Evolutionary conservation across 1,140 invertebrate species (phyloP), one percentile per base, ranked within the genome.

Genomic region (Whitmania pigra): DNA sequence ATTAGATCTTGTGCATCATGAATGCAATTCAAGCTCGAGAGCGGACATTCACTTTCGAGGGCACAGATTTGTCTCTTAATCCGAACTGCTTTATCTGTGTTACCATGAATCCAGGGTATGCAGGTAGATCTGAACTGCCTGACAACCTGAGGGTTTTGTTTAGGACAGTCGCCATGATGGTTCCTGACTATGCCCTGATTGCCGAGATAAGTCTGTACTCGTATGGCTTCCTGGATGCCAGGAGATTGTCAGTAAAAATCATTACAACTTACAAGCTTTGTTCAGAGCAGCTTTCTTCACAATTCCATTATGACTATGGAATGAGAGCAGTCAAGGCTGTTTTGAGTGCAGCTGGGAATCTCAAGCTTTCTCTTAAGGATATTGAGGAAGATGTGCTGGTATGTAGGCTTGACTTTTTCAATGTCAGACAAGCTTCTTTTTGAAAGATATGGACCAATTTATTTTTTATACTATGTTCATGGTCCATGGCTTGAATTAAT

Each of bases 1-100:
- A 63, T 63, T 89, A 94, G 81, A 83, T 83, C 72, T 75, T 82
- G 60, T 81, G 79, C 73, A 83, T 83, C 71, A 83, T 83, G 53
- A 77, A 80, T 72, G 82, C 82, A 54, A 79, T 83, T 6, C 80
- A 80, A 74, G 76, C 36, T 25, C 75, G 81, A 22, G 74, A 79
- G n/a, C 78, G 80, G 2, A 71, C 67, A 3, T 83, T 83, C 71
- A 68, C 78, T 4, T 83, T 83, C 78, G 82, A 83, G 75, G 82
- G 82, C 31, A 83, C 82, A 29, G 79, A 82, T 68, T 74, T 83
- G 15, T 73, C 75, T 13, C 74, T 83, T n/a, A 82, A 82, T 72
- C 77, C 79, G 43, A 82, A 79, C 71, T 83, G 82, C 74, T 82
- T 82, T 70, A 80, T 83, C 0, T 82, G 80, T 70, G 82, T 83